Conservation (phyloP, 2,888 invertebrate species). For the Heteromyza rotundicornis region DNA sequence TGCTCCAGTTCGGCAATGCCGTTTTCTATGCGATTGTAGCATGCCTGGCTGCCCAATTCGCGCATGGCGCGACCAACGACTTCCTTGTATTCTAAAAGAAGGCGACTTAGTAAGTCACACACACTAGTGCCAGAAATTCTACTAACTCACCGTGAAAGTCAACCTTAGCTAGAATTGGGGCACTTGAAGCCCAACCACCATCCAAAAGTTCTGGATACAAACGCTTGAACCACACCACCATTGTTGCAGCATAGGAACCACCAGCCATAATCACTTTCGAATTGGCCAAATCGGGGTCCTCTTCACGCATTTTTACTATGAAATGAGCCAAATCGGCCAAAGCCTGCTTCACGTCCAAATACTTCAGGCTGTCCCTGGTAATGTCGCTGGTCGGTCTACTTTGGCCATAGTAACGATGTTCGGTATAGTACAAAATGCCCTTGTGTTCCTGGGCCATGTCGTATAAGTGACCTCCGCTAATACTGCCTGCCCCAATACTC, state of each 20-base stretch:
- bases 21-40: constrained; percentile 55
- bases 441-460: constrained; percentile 67
- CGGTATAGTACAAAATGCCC: constrained; percentile 75
- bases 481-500: constrained; percentile 67
- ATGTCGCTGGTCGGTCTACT: constrained; percentile 73
- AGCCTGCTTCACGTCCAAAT: constrained; percentile 70
- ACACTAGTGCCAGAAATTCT: too few relatives aligned
- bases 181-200: constrained; percentile 71
- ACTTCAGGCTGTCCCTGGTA: constrained; percentile 66
- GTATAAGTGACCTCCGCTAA: constrained; percentile 68
- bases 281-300: constrained; percentile 49
- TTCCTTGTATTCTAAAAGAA: constrained; percentile 54
- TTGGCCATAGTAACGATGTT: constrained; percentile 82
- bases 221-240: constrained; percentile 72
- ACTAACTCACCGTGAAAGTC: too few relatives aligned
- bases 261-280: constrained; percentile 66
- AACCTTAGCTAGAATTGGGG: constrained; percentile 68
- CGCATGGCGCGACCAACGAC: constrained; percentile 51
- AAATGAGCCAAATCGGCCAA: constrained; percentile 72
- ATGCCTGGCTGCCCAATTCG: constrained; percentile 51
- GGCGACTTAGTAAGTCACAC: too few relatives aligned
- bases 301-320: constrained; percentile 63
- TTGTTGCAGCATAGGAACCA: constrained; percentile 72
- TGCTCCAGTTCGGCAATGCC: constrained; percentile 52
- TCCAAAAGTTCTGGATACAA: constrained; percentile 69